Evolutionary conservation across 1,140 invertebrate species (phyloP), one percentile per base, ranked within the genome.

Genomic region (Trachelipus rathkii): DNA sequence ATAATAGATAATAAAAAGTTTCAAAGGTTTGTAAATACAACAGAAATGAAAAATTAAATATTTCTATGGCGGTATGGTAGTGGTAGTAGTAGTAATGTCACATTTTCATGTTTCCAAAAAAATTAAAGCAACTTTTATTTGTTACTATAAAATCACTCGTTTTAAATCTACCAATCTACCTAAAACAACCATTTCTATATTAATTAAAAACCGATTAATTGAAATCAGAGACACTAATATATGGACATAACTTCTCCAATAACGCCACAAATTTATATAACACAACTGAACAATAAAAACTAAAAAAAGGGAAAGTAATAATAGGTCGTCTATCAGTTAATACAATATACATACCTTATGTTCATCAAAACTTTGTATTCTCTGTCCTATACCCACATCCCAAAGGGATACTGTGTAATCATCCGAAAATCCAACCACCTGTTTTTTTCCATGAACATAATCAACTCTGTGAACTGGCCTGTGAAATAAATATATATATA

Each of bases 371-470:
- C 85, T 88, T 45, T 82, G 87, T 81, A 83, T 90, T 81, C 87
- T 89, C 86, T 50, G 69, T 89, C 96, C 94, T 82, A 88, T 92
- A 6, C 92, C 87, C 83, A 98, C 92, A 83, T 98, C 95, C 95
- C 95, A 98, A 10, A 96, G 80, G 78, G 88, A 87, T 9, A 93
- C 89, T n/a, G 90, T 89, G 85, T 95, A 95, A 84, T 99, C 96
- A 87, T 99, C 96, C 9, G 94, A 94, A 84, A 95, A 97, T 82
- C 95, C 96, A 8, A 92, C 88, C 44, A 98, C 87, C 74, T 92
- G 91, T 44, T 90, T 84, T 82, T 92, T 90, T 83, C 93, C 91
- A 44, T 89, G 86, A 15, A 94, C 89, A 82, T 98, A 98, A 83
- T 89, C 91, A 78, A 91, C 91, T 53, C 94, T 88, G 84, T 96